Evolutionary conservation across 2,888 invertebrate genomes (phyloP).

Genomic region (Lasioglossum pauxillum): DNA sequence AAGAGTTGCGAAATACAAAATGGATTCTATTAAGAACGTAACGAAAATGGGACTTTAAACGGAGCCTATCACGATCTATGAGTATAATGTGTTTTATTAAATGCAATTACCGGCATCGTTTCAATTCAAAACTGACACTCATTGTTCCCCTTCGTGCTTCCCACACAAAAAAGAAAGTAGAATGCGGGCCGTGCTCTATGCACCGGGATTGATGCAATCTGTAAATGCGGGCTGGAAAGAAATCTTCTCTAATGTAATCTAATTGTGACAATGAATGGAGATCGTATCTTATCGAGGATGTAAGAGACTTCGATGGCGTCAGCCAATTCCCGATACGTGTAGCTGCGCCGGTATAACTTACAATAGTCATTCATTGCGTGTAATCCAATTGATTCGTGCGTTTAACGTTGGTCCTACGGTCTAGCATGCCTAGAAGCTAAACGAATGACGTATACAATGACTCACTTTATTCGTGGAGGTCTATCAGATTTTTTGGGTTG

Average conservation of each 20-base stretch:
- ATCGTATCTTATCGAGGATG: slow-evolving; percentile 30
- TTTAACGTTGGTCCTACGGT: neutral
- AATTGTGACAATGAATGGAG: slow-evolving; percentile 57
- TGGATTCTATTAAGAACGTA: neutral
- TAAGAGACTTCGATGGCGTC: slow-evolving; percentile 25
- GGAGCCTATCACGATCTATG: slow-evolving; percentile 19
- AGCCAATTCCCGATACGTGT: slow-evolving; percentile 4
- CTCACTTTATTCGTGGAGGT: neutral
- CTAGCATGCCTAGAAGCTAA: neutral
- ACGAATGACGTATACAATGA: neutral
- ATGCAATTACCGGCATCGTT: slow-evolving; percentile 10
- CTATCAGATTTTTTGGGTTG: neutral
- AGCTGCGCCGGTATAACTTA: neutral
- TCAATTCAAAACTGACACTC: slow-evolving; percentile 24
- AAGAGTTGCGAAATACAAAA: neutral
- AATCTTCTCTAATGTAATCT: slow-evolving; percentile 28
- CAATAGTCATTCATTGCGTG: slow-evolving; percentile 4
- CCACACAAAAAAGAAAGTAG: slow-evolving; percentile 15
- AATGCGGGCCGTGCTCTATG: slow-evolving; percentile 35
- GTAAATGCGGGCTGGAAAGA: slow-evolving; percentile 45
- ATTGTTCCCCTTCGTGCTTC: slow-evolving; percentile 18
- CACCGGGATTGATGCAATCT: slow-evolving; percentile 46
- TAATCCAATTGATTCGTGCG: slow-evolving; percentile 9
- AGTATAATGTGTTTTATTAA: slow-evolving; percentile 15
- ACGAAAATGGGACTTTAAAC: neutral